A percentile compares a stretch with the other conserved stretches of the same genome.
phyloP scores from a whole-genome alignment of 2,888 invertebrate species.

The Nudaria mundana region DNA sequence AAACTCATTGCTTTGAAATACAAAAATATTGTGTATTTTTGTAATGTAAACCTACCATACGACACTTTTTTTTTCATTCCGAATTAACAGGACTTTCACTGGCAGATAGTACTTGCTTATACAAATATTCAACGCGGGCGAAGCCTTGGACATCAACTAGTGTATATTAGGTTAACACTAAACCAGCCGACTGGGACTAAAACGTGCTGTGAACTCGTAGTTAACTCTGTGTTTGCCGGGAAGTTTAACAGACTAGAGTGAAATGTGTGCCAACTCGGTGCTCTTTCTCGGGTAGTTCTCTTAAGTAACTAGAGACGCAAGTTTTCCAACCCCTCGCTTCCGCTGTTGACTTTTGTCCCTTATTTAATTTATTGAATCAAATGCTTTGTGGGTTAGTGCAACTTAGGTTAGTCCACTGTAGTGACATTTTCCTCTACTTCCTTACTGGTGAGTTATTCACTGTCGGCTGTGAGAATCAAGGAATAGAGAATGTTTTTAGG shows the following conservation, averaged over 20 bases:
- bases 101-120: too few relatives aligned
- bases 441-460: too few relatives aligned
- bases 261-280: constrained; percentile 22
- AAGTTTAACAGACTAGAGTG: constrained; percentile 25
- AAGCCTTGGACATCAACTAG: neutral
- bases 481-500: too few relatives aligned
- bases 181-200: constrained; percentile 15
- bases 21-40: too few relatives aligned
- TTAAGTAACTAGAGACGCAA: constrained; percentile 32
- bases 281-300: constrained; percentile 26
- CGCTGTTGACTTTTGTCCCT: constrained; percentile 34
- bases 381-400: constrained; percentile 20
- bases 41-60: too few relatives aligned
- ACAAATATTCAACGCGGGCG: too few relatives aligned
- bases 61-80: too few relatives aligned
- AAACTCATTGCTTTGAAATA: too few relatives aligned
- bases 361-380: constrained; percentile 34
- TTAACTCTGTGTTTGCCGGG: constrained; percentile 30
- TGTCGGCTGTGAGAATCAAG: too few relatives aligned
- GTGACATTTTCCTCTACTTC: too few relatives aligned
- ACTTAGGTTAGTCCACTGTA: neutral
- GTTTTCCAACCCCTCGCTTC: constrained; percentile 26
- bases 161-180: neutral
- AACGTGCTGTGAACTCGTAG: constrained; percentile 21
- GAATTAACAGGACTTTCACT: too few relatives aligned